Percentiles rank a stretch among this genome's conserved stretches.
phyloP scores from a whole-genome alignment of 2,113 vertebrate species.

The Tiliqua scincoides region DNA sequence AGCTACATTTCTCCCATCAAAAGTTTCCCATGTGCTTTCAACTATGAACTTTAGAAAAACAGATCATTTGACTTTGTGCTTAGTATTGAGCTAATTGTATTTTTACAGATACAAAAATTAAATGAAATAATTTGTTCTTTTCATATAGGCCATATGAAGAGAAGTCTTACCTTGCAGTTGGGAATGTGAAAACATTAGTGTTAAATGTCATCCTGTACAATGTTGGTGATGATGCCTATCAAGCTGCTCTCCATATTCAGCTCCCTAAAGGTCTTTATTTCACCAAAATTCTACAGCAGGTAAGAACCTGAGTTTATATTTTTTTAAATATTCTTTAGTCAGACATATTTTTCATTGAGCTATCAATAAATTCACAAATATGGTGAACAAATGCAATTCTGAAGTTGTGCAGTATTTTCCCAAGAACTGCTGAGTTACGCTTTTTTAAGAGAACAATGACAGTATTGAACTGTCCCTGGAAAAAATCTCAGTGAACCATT shows the following conservation, averaged over 20 bases:
- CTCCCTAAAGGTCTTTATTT: conserved; percentile 89
- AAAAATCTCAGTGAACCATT: background rate
- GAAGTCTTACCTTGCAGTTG: conserved; percentile 84
- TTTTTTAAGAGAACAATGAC: background rate
- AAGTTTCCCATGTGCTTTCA: background rate
- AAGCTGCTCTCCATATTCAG: conserved; percentile 80
- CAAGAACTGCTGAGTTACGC: too few relatives aligned
- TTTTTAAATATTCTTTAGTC: background rate
- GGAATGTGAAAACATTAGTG: conserved; percentile 82
- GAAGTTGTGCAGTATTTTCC: background rate
- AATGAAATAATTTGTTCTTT: conserved; percentile 7
- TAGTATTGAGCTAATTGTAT: background rate
- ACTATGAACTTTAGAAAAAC: background rate
- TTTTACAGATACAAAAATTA: background rate
- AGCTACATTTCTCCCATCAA: background rate
- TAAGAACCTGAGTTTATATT: conserved; percentile 69
- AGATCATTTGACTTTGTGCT: background rate
- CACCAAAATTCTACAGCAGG: conserved; percentile 85
- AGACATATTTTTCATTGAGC: background rate
- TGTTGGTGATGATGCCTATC: conserved; percentile 90
- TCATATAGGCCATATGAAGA: conserved; percentile 79
- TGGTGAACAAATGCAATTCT: too few relatives aligned
- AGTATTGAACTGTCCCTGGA: too few relatives aligned
- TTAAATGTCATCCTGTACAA: conserved; percentile 85
- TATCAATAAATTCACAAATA: background rate